Evolutionary conservation across 2,888 invertebrate species (phyloP).

Genomic region (Meghimatium bilineatum): DNA sequence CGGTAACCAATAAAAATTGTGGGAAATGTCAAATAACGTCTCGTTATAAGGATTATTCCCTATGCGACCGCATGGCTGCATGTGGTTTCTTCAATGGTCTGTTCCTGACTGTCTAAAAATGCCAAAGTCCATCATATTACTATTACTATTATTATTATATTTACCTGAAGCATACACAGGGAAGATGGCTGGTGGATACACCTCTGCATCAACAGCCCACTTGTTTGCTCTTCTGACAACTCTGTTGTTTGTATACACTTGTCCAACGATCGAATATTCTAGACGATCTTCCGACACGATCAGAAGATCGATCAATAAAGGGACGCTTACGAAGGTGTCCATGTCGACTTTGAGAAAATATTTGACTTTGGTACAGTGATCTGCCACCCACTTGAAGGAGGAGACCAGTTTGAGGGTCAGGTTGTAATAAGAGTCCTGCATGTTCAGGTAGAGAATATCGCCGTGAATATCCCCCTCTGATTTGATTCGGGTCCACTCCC

Average conservation of each 20-base stretch:
- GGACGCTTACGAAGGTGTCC: constrained; percentile 35
- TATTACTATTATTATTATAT: no score
- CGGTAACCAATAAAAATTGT: no score
- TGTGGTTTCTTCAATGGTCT: no score
- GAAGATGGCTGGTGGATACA: constrained; percentile 23
- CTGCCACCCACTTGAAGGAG: constrained; percentile 23
- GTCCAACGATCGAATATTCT: constrained; percentile 6
- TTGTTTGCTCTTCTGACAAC: constrained; percentile 4
- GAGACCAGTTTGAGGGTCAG: constrained; percentile 39
- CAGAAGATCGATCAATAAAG: constrained; percentile 28
- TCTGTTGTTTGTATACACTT: not conserved
- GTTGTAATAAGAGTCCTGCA: constrained; percentile 45
- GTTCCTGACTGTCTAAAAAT: no score
- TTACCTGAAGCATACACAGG: constrained; percentile 39
- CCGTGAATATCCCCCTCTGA: constrained; percentile 7
- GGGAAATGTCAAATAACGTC: no score
- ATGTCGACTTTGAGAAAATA: constrained; percentile 37
- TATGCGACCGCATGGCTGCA: no score
- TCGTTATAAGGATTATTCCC: no score
- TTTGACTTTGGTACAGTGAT: constrained; percentile 27
- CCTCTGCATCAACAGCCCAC: constrained; percentile 12
- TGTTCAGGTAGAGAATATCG: constrained; percentile 35
- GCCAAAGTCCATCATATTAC: no score
- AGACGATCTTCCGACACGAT: constrained; percentile 24
- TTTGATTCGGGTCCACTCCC: constrained; percentile 7